These are phyloP conservation scores for Hemaris fuciformis DNA, from an alignment of 2,888 invertebrate species.

Conservation along the genomic window DNA sequence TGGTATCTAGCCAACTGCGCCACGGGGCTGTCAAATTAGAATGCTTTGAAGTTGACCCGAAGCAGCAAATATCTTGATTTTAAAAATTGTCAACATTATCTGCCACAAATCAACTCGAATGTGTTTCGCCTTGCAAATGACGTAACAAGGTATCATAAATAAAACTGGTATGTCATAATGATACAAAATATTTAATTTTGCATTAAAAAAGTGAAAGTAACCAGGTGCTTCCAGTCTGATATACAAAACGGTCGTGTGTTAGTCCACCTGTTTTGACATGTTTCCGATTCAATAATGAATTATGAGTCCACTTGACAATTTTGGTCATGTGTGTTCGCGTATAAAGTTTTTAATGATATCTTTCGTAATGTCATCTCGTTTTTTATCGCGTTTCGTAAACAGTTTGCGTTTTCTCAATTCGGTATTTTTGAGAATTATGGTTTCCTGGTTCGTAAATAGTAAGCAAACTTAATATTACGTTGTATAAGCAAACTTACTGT, in stretches of 20 bases:
- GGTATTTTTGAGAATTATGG: neutral
- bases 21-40: too few relatives aligned
- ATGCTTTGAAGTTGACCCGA: neutral
- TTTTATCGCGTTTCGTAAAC: neutral
- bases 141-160: conserved; percentile 15
- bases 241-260: conserved; percentile 15
- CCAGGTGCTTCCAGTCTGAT: conserved; percentile 31
- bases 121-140: neutral
- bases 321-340: neutral
- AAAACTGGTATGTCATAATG: conserved; percentile 26
- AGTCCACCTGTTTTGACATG: conserved; percentile 8
- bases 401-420: neutral
- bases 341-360: neutral
- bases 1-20: too few relatives aligned
- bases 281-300: conserved; percentile 7
- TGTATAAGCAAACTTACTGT: too few relatives aligned
- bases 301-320: neutral
- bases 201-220: conserved; percentile 33
- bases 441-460: neutral
- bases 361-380: neutral
- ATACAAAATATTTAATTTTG: conserved; percentile 23
- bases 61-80: neutral
- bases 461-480: too few relatives aligned
- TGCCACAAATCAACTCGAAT: neutral
- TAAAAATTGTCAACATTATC: neutral